A percentile compares a stretch with the other conserved stretches of the same genome.
Conservation (phyloP, 2,113 vertebrate genomes). For the Mesoclemmys tuberculata region DNA sequence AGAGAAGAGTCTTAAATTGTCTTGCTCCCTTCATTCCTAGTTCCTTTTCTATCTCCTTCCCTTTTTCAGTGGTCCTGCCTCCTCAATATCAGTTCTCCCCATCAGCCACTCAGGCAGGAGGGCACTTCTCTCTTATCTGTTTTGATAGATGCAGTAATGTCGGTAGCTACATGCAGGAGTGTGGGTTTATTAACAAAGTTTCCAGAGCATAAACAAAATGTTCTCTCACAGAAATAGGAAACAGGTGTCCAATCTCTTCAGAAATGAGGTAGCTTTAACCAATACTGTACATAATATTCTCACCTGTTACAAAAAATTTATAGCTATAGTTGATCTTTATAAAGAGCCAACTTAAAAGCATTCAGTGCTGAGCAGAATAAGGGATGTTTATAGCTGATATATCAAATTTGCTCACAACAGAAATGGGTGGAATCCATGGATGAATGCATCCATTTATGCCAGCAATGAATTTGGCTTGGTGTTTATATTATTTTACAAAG, state of each 20-base stretch:
- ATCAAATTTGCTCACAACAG: constrained; percentile 13
- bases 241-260: constrained; percentile 34
- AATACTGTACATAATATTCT: constrained; percentile 45
- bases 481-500: background rate
- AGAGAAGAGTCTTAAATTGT: background rate
- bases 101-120: background rate
- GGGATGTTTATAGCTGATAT: constrained; percentile 32
- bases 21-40: background rate
- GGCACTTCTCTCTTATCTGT: background rate
- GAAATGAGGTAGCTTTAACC: constrained; percentile 46
- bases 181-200: background rate
- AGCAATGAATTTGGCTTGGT: constrained; percentile 8
- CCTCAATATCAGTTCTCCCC: background rate
- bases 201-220: background rate
- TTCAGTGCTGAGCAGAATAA: constrained; percentile 12
- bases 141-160: background rate
- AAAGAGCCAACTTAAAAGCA: constrained; percentile 42
- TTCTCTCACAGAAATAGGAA: constrained; percentile 33
- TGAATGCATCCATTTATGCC: background rate
- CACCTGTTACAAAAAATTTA: constrained; percentile 15
- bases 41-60: background rate
- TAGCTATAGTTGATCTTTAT: constrained; percentile 36
- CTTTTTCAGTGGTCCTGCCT: background rate
- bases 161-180: rapidly evolving
- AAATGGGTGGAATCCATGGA: constrained; percentile 1